Evolutionary conservation across 2,888 invertebrate species (phyloP), one percentile per base, ranked within the genome.

Genomic region (Abscondita cerata): DNA sequence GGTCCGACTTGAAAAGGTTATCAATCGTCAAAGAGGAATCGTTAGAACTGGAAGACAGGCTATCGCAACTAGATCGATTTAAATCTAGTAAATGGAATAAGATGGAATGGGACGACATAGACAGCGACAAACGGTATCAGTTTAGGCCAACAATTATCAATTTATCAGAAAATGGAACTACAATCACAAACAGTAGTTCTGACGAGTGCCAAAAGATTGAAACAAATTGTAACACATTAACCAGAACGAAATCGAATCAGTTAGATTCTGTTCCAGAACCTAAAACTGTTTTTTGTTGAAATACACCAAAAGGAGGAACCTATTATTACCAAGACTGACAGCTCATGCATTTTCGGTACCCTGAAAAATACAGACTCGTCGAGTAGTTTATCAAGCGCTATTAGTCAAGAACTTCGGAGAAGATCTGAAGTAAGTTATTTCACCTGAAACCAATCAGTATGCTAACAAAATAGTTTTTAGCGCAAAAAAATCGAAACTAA

Each of bases 11-110:
- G 1, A 85, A 89, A 70, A 81, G 90, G 0, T 81, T 91, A 33
- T 90, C 90, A 1, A 89, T 90, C 62, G 90, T 91, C 11, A 87
- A 89, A 31, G 91, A 91, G 71, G 91, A 91, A 74, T 85, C 86
- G 12, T 81, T 85, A 18, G 87, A 87, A 69, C 77, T 87, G 53
- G 86, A 86, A 72, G 86, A 86, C 74, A 81, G 87, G 52, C 67
- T 80, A 25, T 72, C 75, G 3, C 68, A 69, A 19, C 52, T 70
- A n/a, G 66, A 70, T 52, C 62, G 70, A 46, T 62, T 73, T 25
- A 72, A 73, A 44, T 69, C 66, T 20, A 76, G 74, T 54, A 76
- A 78, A 68, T 80, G 80, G 80, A 75, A 79, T 50, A 73, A 78
- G 40, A 72, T 74, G 33, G 76, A 76, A 47, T 87, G 87, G 87